These are phyloP conservation scores for Miniopterus natalensis DNA, from an alignment of 2,113 vertebrate genomes.

Conservation along the genomic window DNA sequence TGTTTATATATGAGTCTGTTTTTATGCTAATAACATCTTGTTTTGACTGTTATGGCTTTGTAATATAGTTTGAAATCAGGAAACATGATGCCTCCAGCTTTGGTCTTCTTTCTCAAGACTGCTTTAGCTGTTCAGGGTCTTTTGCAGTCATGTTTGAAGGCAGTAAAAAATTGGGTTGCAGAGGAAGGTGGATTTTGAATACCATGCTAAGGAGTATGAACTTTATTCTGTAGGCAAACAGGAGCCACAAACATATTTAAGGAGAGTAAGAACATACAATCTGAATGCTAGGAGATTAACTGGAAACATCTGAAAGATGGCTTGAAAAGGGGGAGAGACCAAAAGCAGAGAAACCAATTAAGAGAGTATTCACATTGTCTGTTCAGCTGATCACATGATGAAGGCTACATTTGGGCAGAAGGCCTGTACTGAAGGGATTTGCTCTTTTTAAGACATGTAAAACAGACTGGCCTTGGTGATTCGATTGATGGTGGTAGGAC, in stretches of 20 bases:
- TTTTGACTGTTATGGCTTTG: background rate
- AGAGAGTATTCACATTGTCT: background rate
- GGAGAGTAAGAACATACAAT: background rate
- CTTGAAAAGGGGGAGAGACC: background rate
- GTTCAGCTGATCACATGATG: background rate
- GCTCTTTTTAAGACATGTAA: background rate
- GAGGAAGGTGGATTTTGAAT: background rate
- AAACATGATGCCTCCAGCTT: background rate
- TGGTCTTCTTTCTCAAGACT: background rate
- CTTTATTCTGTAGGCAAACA: background rate
- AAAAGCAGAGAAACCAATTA: background rate
- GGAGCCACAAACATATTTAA: background rate
- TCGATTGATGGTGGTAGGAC: background rate
- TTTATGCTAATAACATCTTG: background rate
- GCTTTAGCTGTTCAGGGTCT: background rate
- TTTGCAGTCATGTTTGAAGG: background rate
- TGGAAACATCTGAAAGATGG: background rate
- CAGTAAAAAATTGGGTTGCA: background rate
- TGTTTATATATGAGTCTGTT: background rate
- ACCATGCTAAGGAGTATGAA: background rate
- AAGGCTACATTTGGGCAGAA: background rate
- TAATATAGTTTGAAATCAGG: background rate
- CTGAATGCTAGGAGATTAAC: background rate
- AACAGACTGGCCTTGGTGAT: background rate
- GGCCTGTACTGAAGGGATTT: background rate